Base-by-base conservation (phyloP, 2,797 vertebrate species). In the Gambusia yucatana region DNA sequence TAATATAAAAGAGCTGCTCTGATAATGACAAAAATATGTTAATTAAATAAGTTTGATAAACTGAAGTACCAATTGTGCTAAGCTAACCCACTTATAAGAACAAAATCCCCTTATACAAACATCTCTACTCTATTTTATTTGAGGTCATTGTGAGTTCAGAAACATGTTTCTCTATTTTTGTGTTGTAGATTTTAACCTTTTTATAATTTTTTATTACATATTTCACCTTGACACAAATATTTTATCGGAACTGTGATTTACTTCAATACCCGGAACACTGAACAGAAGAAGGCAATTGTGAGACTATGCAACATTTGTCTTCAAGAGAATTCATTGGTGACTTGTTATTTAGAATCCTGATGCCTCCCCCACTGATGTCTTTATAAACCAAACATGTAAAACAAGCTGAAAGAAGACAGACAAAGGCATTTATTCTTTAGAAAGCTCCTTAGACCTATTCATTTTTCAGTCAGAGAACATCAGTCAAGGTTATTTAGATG, bases 401-500 rank as follows among this genome's bases (percentile, higher is more conserved):
- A 83, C 81, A 70, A 77, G 73, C 69, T 74, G 43, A 76, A 71
- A 80, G 43, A 41, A 43, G 41, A 65, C 8, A 8, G 39, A 73
- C 76, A 73, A 84, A 87, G 65, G 65, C 50, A 72, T 80, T 76
- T 78, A 74, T 70, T 4, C 47, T 50, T 79, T 81, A 76, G 25
- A 80, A 83, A 72, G 25, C 71, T 73, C 48, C 36, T 3, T 7
- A 61, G 65, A 80, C 77, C 1, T 4, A 69, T 43, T 65, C 7
- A 72, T 47, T 77, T 74, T 77, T 77, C 28, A 41, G 25, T 73
- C 52, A 50, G 25, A 74, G 33, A 65, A 46, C 73, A 43, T 77
- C 57, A 22, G 30, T 80, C 81, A 86, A 82, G 79, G 85, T 82
- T 77, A 59, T 75, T 79, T 55, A 78, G 55, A 75, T 47, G 41